Percentiles rank a stretch among this genome's conserved stretches.
Conservation (phyloP, 2,888 invertebrate genomes). For the Augochlorella aurata region DNA sequence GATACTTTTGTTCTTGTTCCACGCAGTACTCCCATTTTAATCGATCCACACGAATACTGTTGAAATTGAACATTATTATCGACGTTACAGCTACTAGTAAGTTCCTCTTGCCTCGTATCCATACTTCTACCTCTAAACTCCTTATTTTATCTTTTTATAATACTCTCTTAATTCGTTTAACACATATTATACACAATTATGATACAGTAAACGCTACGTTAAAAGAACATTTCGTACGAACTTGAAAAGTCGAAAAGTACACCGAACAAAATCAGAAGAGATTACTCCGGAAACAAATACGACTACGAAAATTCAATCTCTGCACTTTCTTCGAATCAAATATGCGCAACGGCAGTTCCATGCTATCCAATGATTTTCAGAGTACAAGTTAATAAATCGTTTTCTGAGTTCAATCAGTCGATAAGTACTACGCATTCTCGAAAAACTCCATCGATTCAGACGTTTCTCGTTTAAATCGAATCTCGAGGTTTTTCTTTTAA, state of each 20-base stretch:
- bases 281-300: neutral
- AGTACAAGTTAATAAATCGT: neutral
- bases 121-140: constrained; percentile 1
- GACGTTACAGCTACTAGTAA: constrained; percentile 8
- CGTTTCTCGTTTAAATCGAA: neutral
- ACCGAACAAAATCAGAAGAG: neutral
- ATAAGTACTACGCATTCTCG: constrained; percentile 3
- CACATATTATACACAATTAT: constrained; percentile 14
- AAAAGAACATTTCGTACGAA: constrained; percentile 10
- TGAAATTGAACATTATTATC: constrained; percentile 2
- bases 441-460: neutral
- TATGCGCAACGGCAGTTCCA: neutral
- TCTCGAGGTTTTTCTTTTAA: neutral
- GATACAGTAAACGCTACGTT: constrained; percentile 8
- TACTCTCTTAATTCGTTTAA: constrained; percentile 11
- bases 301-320: neutral
- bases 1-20: constrained; percentile 17
- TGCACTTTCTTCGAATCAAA: neutral
- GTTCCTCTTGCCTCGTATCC: constrained; percentile 3
- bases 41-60: constrained; percentile 14
- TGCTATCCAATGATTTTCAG: neutral
- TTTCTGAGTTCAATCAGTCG: neutral
- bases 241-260: neutral
- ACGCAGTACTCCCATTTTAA: neutral
- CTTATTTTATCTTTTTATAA: constrained; percentile 10